These are phyloP conservation scores for Coturnix japonica DNA, from an alignment of 2,113 vertebrate genomes.

Conservation along the genomic window DNA sequence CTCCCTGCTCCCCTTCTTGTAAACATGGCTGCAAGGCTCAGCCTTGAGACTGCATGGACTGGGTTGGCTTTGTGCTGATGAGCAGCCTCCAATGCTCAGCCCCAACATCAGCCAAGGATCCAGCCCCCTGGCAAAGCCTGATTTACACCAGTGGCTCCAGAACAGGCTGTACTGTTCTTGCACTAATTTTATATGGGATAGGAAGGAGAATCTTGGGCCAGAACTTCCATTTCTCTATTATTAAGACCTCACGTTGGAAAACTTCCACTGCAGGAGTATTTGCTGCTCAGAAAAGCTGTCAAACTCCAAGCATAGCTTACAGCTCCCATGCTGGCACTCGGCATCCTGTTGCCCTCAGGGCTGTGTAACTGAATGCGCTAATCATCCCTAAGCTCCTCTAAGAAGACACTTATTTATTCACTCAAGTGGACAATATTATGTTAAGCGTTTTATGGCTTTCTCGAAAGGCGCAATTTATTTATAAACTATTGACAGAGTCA, in stretches of 20 bases:
- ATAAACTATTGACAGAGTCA: constrained; percentile 68
- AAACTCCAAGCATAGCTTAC: background rate
- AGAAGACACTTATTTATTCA: constrained; percentile 71
- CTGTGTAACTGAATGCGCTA: background rate
- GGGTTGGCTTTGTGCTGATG: background rate
- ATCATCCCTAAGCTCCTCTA: constrained; percentile 31
- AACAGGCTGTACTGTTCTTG: background rate
- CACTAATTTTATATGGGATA: background rate
- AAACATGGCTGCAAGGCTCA: background rate
- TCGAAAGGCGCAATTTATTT: constrained; percentile 64
- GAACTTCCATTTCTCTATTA: constrained; percentile 35
- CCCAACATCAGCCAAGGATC: background rate
- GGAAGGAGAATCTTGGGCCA: background rate
- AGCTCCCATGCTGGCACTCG: background rate
- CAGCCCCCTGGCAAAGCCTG: background rate
- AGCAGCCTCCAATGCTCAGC: background rate
- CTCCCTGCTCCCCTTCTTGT: too few relatives aligned
- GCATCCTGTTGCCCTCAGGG: background rate
- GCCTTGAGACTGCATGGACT: background rate
- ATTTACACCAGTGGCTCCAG: background rate
- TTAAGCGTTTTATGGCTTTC: constrained; percentile 66
- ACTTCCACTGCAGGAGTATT: background rate
- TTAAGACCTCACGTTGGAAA: background rate
- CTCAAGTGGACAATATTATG: constrained; percentile 62
- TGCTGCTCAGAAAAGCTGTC: background rate